Base-by-base conservation (phyloP, 2,113 vertebrate genomes). In the Engraulis encrasicolus region DNA sequence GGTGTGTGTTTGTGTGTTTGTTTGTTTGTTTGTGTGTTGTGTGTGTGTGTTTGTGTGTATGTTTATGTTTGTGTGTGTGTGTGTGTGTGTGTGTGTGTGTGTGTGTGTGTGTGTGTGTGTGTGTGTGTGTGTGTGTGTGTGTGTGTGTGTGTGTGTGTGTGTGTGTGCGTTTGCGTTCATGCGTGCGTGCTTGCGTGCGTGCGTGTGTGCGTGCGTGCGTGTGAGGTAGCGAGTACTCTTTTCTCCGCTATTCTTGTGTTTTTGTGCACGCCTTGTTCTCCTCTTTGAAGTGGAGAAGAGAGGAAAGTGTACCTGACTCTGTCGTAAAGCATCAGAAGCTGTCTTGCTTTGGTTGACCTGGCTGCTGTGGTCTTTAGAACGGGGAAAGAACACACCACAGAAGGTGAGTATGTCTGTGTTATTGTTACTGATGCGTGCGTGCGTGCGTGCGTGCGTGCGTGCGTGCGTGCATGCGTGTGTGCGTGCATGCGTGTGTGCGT, bases 281-380 rank as follows among this genome's bases (percentile, higher is more conserved):
- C 66, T 74, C 66, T 36, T 1, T 12, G 15, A 31, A 34, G 66
- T 74, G 34, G 66, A 74, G 66, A 17, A 14, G 9, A 74, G 66
- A 34, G 66, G 1, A 34, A 27, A 74, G 27, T 34, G 14, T 14
- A 74, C 54, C 71, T 85, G 77, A 87, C 61, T 81, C 6, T 88
- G 82, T 34, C 80, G 78, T 86, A 80, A 86, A 82, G 80, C 81
- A 78, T 89, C 74, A 84, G 23, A 83, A 61, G 66, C 78, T 84
- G 17, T 15, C 79, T 14, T n/a, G 34, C 27, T 82, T 85, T 38
- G 31, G 19, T 82, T 83, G 49, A 79, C 87, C 74, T 81, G 49
- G 20, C 45, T 48, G 11, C 82, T 50, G 31, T 84, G 86, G 74
- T 82, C 84, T 74, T 90, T 88, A 58, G 83, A 87, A 84, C 85